Conservation (phyloP, 2,113 vertebrate species). For the Noctilio leporinus region DNA sequence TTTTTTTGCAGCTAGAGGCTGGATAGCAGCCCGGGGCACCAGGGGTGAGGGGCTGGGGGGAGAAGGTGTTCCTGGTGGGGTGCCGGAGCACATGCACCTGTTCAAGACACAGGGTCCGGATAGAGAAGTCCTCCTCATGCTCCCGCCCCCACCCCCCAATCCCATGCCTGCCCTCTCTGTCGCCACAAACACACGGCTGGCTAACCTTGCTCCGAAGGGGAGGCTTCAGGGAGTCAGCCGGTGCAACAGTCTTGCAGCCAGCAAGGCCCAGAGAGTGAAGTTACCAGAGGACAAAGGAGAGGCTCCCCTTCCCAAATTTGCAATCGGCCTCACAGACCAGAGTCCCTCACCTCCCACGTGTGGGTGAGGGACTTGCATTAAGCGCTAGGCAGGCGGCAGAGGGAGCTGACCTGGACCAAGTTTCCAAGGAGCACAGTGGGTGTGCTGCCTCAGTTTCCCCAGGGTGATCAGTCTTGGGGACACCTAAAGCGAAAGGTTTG, state of each 20-base stretch:
- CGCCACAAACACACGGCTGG: too few species aligned
- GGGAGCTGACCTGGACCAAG: background rate
- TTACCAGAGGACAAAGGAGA: background rate
- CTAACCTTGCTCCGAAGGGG: background rate
- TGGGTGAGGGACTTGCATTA: background rate
- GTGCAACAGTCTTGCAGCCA: background rate
- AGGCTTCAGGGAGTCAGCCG: background rate
- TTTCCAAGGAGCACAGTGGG: background rate
- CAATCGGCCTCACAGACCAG: rapidly evolving
- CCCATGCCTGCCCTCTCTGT: background rate
- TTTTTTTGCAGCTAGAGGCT: background rate
- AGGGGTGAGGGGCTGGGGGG: background rate
- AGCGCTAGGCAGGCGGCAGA: background rate
- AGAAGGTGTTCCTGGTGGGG: background rate
- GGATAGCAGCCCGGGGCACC: background rate
- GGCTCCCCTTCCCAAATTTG: background rate
- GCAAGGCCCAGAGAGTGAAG: background rate
- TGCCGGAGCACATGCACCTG: background rate
- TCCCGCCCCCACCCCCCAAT: rapidly evolving
- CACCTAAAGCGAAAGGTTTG: background rate
- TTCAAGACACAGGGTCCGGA: background rate
- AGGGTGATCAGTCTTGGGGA: background rate
- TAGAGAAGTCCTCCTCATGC: background rate
- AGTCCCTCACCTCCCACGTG: background rate
- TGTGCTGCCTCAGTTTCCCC: background rate